A percentile compares a stretch with the other conserved stretches of the same genome.
phyloP scores from a whole-genome alignment of 92 coral and sea anemone species.

The Meandrina meandrites region DNA sequence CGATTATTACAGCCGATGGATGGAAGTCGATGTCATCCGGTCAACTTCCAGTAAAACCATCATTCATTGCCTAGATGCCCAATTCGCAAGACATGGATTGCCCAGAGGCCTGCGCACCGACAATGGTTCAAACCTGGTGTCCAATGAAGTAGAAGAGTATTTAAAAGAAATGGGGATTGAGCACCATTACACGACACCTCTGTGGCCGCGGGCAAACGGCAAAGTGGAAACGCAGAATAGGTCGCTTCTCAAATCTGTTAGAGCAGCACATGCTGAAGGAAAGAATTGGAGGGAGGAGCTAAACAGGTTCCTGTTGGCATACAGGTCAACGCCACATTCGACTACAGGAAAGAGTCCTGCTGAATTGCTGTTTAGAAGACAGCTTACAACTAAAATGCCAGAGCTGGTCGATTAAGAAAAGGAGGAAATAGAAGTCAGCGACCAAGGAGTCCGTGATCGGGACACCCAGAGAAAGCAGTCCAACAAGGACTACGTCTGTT shows the following conservation, averaged over 20 bases:
- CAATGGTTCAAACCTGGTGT: conserved; percentile 44
- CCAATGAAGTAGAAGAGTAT: conserved; percentile 46
- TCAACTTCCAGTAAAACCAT: no score
- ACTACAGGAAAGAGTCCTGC: conserved; percentile 62
- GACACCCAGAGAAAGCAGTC: conserved; percentile 58
- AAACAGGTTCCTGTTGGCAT: conserved; percentile 45
- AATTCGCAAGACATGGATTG: no score
- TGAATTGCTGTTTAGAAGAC: conserved; percentile 44
- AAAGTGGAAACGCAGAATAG: conserved; percentile 63
- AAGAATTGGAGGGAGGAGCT: conserved; percentile 44
- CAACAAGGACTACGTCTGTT: conserved; percentile 47
- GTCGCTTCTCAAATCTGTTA: conserved; percentile 46
- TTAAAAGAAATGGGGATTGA: conserved; percentile 21
- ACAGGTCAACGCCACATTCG: conserved; percentile 52
- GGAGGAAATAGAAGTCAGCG: conserved; percentile 33
- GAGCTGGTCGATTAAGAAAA: conserved; percentile 23
- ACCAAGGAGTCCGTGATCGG: conserved; percentile 42
- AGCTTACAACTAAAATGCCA: conserved; percentile 37
- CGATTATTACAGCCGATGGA: no score
- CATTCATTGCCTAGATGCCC: no score
- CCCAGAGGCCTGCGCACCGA: conserved; percentile 54
- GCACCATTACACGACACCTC: no score
- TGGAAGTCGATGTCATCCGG: no score
- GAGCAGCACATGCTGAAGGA: conserved; percentile 50
- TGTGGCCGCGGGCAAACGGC: no score